Evolutionary conservation across 2,797 vertebrate genomes (phyloP), one percentile per base, ranked within the genome.

Genomic region (Neosilurus hyrtlii): DNA sequence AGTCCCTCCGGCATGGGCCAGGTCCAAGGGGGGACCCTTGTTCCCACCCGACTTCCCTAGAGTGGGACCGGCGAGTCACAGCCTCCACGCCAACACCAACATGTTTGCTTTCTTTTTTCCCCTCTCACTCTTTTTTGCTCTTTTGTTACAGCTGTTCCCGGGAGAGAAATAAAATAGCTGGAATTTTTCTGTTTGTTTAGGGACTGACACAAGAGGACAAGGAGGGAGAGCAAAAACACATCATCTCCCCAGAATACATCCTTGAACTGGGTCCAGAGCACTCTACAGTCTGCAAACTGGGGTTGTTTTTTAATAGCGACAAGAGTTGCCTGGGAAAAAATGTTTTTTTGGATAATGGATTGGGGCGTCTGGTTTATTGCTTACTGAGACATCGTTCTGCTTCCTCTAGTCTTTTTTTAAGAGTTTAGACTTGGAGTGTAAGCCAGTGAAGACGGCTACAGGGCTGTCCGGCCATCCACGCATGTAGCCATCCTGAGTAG

Each of bases 81-180:
- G 70, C 73, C 77, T 89, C 86, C 80, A 59, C 15, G 93, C 94
- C 93, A 94, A 94, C 82, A 93, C 91, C 91, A 94, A 94, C 92
- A 94, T 93, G 90, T 93, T 93, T 94, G 89, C 91, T 91, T 93
- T 93, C 88, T 84, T 72, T 85, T 72, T 8, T 12, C 14, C 26
- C 52, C 20, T n/a, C 73, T 77, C 70, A 79, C 81, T 91, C 89
- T 90, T 84, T 91, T 90, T 88, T 87, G 92, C 89, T 87, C 93
- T 94, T 93, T 94, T 94, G 94, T 95, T 92, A 88, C 83, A 87
- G 91, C 87, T 88, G 91, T 90, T 91, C 94, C 91, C 92, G 86
- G 82, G 92, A 93, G 93, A 88, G 91, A 90, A 89, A 93, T 93
- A 93, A 90, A 94, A 94, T 94, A 93, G 92, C 91, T 89, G 89